Evolutionary conservation across 2,797 vertebrate species (phyloP).

Genomic region (Poecile montanus): DNA sequence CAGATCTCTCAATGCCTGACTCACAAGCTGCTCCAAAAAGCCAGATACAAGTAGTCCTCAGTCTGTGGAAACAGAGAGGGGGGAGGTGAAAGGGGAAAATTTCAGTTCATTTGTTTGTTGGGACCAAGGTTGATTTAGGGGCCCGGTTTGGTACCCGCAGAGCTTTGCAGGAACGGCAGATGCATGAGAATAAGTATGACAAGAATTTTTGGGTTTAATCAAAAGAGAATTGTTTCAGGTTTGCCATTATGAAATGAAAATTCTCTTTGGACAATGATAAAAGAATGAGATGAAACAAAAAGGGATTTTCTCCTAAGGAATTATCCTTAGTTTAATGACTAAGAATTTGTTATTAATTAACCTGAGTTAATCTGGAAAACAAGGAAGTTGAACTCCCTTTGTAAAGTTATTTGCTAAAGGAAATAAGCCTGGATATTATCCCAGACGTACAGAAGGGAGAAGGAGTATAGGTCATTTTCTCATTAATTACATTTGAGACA

Average conservation of each 20-base stretch:
- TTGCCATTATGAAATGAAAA: constrained; percentile 3
- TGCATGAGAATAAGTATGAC: neutral
- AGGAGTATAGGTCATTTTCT: neutral
- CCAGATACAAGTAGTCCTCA: neutral
- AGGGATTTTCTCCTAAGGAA: neutral
- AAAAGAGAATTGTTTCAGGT: neutral
- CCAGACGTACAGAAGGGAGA: neutral
- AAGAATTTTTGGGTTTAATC: neutral
- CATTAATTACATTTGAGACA: neutral
- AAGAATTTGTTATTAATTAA: constrained; percentile 70
- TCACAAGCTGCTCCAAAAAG: neutral
- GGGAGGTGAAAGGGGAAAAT: neutral
- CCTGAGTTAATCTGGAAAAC: constrained; percentile 48
- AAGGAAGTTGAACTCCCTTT: constrained; percentile 33
- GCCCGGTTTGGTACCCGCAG: neutral
- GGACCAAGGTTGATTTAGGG: accelerated
- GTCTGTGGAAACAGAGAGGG: neutral
- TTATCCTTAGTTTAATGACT: constrained; percentile 12
- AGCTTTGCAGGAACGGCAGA: neutral
- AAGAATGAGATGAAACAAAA: constrained; percentile 7
- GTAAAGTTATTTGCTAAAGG: constrained; percentile 58
- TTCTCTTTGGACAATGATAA: constrained; percentile 7
- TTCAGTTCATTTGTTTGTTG: neutral
- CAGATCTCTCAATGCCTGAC: neutral
- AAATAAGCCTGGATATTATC: constrained; percentile 32